phyloP scores from a whole-genome alignment of 2,888 invertebrate species.

The Sisyra nigra region DNA sequence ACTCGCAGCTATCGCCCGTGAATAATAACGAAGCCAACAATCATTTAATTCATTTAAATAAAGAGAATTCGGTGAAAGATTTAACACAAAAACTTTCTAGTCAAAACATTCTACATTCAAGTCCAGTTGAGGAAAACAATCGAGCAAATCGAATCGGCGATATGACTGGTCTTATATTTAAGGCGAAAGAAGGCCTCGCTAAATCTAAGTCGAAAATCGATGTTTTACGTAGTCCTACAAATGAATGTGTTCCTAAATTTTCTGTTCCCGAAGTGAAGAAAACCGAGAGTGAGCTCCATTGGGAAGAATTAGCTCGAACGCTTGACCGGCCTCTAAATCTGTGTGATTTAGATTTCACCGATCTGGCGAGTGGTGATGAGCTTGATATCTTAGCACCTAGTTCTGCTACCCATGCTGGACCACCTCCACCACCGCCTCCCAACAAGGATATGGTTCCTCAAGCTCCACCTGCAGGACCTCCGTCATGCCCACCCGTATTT shows the following conservation, averaged over 20 bases:
- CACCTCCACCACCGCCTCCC: constrained; percentile 68
- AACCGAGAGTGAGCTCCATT: constrained; percentile 86
- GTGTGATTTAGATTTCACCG: constrained; percentile 94
- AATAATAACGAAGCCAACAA: constrained; percentile 36
- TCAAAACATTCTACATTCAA: constrained; percentile 39
- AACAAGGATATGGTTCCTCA: constrained; percentile 22
- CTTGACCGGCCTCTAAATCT: constrained; percentile 61
- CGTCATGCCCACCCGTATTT: constrained; percentile 29
- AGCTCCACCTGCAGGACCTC: constrained; percentile 23
- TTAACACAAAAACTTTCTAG: constrained; percentile 70
- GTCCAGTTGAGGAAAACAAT: constrained; percentile 38
- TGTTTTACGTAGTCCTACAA: constrained; percentile 52
- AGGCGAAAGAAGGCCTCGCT: constrained; percentile 83
- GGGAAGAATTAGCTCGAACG: constrained; percentile 79
- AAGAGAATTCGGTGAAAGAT: constrained; percentile 79
- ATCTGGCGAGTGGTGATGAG: constrained; percentile 79
- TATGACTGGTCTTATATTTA: constrained; percentile 79
- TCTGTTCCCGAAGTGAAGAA: constrained; percentile 53
- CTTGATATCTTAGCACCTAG: constrained; percentile 57
- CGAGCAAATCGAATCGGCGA: constrained; percentile 52
- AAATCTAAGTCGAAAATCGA: constrained; percentile 74
- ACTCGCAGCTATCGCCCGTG: constrained; percentile 22
- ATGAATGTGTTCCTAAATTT: constrained; percentile 43
- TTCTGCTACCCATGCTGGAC: constrained; percentile 45
- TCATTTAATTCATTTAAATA: constrained; percentile 46